phyloP scores from a whole-genome alignment of 2,888 invertebrate species.

The Plebejus argus region DNA sequence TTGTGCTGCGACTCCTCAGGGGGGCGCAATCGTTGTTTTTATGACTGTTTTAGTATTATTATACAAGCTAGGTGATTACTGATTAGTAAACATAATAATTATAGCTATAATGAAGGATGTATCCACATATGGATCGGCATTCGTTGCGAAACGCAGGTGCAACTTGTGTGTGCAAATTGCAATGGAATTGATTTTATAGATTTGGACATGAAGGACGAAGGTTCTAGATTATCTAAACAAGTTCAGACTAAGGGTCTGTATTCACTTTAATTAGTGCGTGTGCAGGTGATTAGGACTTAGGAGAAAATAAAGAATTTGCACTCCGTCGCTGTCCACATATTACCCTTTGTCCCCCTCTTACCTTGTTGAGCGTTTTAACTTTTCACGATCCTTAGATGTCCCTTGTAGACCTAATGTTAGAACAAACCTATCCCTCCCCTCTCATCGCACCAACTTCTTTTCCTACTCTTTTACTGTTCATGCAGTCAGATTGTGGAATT shows the following conservation, averaged over 20 bases:
- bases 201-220: not conserved
- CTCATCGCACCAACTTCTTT: too few species aligned
- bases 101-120: constrained; percentile 14
- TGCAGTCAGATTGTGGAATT: too few species aligned
- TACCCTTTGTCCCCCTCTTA: too few species aligned
- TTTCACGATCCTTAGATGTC: too few species aligned
- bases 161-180: not conserved
- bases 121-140: constrained; percentile 16
- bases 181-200: not conserved
- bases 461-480: too few species aligned
- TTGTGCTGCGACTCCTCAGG: not conserved
- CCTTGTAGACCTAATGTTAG: too few species aligned
- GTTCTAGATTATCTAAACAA: not conserved
- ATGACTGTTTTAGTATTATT: not conserved
- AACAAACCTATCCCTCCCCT: too few species aligned
- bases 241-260: not conserved
- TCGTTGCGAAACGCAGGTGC: constrained; percentile 18
- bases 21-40: not conserved
- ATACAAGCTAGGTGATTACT: not conserved
- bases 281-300: too few species aligned
- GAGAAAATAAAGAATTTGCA: too few species aligned
- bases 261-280: too few species aligned
- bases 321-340: too few species aligned
- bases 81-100: constrained; percentile 19
- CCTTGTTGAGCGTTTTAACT: too few species aligned